These are phyloP conservation scores for Sinocyclocheilus anshuiensis DNA, from an alignment of 2,113 vertebrate species.

Conservation along the genomic window DNA sequence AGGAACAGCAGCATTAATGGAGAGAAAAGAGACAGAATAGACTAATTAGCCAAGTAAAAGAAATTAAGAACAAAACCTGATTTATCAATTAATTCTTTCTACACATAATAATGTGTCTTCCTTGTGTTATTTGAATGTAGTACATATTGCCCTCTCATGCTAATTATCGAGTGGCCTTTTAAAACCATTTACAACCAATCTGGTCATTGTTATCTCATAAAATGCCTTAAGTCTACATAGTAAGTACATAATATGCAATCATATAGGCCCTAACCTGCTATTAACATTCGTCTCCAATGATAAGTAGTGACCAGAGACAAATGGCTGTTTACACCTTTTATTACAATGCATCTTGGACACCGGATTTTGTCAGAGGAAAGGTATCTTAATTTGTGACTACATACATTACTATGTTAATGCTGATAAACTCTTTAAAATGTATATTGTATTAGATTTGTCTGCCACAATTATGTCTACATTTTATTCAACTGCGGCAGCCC, in stretches of 20 bases:
- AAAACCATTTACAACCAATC: not conserved
- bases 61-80: not conserved
- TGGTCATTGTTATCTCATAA: not conserved
- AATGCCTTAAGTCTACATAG: not conserved
- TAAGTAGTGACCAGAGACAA: not conserved
- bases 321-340: not conserved
- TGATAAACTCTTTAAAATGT: not conserved
- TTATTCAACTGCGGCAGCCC: not conserved
- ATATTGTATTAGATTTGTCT: not conserved
- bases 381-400: not conserved
- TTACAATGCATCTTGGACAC: not conserved
- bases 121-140: not conserved
- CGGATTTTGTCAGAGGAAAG: not conserved
- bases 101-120: not conserved
- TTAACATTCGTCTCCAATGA: not conserved
- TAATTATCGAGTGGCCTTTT: not conserved
- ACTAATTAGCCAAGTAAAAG: not conserved
- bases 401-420: not conserved
- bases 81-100: not conserved
- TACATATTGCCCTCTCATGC: not conserved
- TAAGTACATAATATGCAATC: not conserved
- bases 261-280: not conserved
- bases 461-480: not conserved
- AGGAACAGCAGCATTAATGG: not conserved
- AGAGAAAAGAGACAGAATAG: constrained; percentile 26